phyloP scores from a whole-genome alignment of 1,140 invertebrate genomes.

The Bradynema listronoti region DNA sequence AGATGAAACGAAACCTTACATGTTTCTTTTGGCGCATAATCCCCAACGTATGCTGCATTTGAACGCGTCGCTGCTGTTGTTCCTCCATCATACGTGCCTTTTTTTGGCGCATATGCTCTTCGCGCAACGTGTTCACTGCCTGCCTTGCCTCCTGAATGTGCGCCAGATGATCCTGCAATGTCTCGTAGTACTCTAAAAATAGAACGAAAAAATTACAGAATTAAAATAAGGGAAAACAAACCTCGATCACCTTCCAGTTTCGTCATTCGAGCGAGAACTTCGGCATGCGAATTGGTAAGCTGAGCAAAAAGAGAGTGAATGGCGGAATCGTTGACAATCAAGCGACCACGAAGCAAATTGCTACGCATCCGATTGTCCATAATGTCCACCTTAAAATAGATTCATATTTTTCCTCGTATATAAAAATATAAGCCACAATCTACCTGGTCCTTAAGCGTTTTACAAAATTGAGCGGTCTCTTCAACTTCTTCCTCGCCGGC shows the following conservation, averaged over 20 bases:
- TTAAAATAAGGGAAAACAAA: conserved; percentile 55
- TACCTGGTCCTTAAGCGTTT: conserved; percentile 45
- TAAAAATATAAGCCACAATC: neutral
- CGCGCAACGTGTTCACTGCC: conserved; percentile 83
- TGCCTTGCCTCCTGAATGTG: conserved; percentile 90
- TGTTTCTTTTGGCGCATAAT: conserved; percentile 98
- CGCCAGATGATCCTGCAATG: conserved; percentile 84
- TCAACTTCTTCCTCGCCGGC: conserved; percentile 34
- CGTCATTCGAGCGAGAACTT: conserved; percentile 82
- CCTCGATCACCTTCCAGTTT: conserved; percentile 83
- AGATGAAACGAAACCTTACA: too few species aligned
- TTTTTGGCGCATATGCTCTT: conserved; percentile 83
- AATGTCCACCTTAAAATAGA: conserved; percentile 73
- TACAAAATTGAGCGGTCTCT: conserved; percentile 49
- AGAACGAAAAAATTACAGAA: conserved; percentile 5
- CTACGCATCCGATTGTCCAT: conserved; percentile 98
- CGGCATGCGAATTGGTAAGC: conserved; percentile 88
- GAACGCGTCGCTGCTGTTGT: conserved; percentile 70
- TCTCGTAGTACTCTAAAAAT: conserved; percentile 71
- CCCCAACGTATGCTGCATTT: conserved; percentile 87
- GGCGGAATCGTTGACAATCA: conserved; percentile 85
- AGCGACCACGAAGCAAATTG: conserved; percentile 84
- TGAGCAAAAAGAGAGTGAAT: conserved; percentile 94
- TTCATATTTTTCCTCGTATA: neutral
- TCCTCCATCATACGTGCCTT: conserved; percentile 78